Evolutionary conservation across 2,113 vertebrate genomes (phyloP).

Genomic region (Leiothrix lutea): DNA sequence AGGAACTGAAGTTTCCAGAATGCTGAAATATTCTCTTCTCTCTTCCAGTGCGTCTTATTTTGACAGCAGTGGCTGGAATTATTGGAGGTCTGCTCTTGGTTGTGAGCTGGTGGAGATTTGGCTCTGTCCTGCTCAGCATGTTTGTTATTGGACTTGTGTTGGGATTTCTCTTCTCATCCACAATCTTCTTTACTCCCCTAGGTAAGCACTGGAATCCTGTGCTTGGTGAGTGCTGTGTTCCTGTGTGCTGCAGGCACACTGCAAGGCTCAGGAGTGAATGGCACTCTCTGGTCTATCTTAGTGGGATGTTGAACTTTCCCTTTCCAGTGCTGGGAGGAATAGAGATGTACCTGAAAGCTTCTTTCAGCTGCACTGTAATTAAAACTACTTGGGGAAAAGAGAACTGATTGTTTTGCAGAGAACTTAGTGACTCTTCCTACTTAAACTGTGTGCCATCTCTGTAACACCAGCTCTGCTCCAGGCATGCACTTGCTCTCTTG

Average conservation of each 20-base stretch:
- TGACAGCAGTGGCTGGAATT: constrained; percentile 81
- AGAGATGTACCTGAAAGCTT: background rate
- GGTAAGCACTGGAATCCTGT: constrained; percentile 71
- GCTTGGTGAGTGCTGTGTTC: background rate
- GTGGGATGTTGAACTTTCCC: background rate
- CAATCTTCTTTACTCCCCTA: constrained; percentile 85
- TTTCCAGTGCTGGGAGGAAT: background rate
- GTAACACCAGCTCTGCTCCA: background rate
- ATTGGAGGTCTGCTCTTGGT: constrained; percentile 83
- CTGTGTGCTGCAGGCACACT: background rate
- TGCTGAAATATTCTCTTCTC: background rate
- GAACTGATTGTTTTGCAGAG: background rate
- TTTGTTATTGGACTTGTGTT: constrained; percentile 84
- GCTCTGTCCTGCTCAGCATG: constrained; percentile 80
- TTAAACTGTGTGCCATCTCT: background rate
- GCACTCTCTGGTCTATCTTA: background rate
- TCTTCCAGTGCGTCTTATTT: constrained; percentile 77
- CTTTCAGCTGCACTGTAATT: background rate
- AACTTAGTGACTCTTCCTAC: background rate
- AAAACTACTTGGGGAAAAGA: background rate
- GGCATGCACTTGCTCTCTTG: background rate
- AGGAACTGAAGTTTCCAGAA: background rate
- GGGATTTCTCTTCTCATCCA: constrained; percentile 82
- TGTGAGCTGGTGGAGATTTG: constrained; percentile 91
- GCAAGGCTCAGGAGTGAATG: background rate